Base-by-base conservation (phyloP, 2,888 invertebrate genomes). In the Venustoraphidia nigricollis region DNA sequence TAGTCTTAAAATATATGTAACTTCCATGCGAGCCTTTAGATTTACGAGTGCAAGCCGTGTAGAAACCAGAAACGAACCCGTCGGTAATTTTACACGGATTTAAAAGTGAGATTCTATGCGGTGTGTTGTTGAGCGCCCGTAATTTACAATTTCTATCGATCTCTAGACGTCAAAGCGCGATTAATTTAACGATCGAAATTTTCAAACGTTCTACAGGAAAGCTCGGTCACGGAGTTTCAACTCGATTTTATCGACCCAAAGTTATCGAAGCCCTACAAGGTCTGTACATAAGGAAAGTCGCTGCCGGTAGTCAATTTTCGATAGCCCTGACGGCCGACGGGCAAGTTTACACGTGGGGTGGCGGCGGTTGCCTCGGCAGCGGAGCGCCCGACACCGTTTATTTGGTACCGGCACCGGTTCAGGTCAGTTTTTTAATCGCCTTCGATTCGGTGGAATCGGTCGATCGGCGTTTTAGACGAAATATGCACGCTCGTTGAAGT, bases 301-400 rank as follows among this genome's bases (percentile, higher is more conserved):
- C 72, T 44, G 72, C 73, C 17, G 72, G 72, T 8, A 71, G 70
- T 13, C 67, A 71, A 47, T 72, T 72, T 55, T 73, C 73, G 0
- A 63, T 76, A 56, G 74, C 73, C 10, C 59, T 76, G 34, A 72
- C 73, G 2, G 63, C 66, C 9, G 63, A 64, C 47, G 75, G 75
- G 38, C 63, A 71, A 67, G 69, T 78, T n/a, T 76, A 74, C 58
- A 71, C 72, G 0, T 79, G 79, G 78, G 79, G 79, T 10, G 71
- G 70, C 55, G 78, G 78, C 1, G 68, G 75, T 0, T 72, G 75
- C 55, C 60, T 78, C n/a, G 77, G 77, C 9, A 65, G 72, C 56
- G 75, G 75, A 6, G 68, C 72, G 1, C 66, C 72, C 6, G 77
- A 77, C 53, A 69, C 72, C 2, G 73, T 74, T 40, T 68, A 70